Percentiles rank a stretch among this genome's conserved stretches.
Conservation (phyloP, 1,140 invertebrate genomes). For the Aphaenogaster rudis region DNA sequence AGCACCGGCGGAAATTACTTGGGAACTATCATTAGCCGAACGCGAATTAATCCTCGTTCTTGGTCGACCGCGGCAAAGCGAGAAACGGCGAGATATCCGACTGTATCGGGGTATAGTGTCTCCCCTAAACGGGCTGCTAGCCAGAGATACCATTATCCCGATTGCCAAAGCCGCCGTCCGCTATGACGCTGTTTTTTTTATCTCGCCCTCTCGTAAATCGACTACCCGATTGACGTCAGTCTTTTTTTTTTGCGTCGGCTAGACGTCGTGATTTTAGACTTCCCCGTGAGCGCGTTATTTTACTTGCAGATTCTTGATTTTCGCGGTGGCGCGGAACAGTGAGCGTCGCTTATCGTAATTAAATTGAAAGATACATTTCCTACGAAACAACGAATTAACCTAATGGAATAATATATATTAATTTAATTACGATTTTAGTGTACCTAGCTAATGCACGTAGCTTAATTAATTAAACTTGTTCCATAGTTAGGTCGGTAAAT, state of each 20-base stretch:
- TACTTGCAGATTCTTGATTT: not conserved
- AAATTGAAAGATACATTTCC: not conserved
- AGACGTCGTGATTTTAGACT: not conserved
- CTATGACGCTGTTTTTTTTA: not conserved
- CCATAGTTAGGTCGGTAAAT: not conserved
- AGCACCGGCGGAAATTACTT: slow-evolving; percentile 42
- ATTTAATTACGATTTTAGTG: not conserved
- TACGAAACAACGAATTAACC: not conserved
- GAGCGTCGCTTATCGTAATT: not conserved
- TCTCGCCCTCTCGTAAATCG: not conserved
- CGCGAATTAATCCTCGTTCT: slow-evolving; percentile 48
- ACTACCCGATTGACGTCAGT: not conserved
- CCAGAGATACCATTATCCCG: slow-evolving; percentile 34
- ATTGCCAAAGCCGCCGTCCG: not conserved
- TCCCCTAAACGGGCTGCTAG: not conserved
- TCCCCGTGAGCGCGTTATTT: not conserved
- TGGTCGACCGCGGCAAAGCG: slow-evolving; percentile 18
- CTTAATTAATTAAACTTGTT: not conserved
- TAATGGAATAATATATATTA: not conserved
- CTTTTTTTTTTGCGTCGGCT: not conserved
- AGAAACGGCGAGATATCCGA: slow-evolving; percentile 28
- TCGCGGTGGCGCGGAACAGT: not conserved
- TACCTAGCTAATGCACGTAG: too few relatives aligned
- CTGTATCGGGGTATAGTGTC: not conserved
- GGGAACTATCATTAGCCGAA: slow-evolving; percentile 56